Base-by-base conservation (phyloP, 2,888 invertebrate species). In the Sturmia bella region DNA sequence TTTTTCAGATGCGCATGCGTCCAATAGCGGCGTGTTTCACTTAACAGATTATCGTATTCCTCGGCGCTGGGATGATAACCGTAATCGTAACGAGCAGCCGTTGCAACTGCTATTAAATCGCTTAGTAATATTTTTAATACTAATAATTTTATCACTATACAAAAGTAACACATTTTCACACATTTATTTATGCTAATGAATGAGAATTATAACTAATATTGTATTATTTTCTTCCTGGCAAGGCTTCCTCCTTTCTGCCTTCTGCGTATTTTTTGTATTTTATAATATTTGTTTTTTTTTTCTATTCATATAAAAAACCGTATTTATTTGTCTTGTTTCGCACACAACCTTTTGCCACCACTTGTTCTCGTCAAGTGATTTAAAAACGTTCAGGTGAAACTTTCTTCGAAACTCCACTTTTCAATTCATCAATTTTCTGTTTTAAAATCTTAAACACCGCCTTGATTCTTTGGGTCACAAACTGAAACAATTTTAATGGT, bases 41-140 rank as follows among this genome's bases (percentile, higher is more conserved):
- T 85, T 68, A 88, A 59, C 3, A 87, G 61, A 66, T 85, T 86
- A 81, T 89, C 90, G 52, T 88, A 87, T 83, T 90, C 90, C 70
- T 90, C 90, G 64, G 89, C 89, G 70, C 89, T 89, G 21, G 89
- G 88, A 85, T 90, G 88, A 81, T 90, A 90, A 66, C 89, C 89
- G 56, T 86, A 88, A 61, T 89, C 88, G 45, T 89, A 89, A 61
- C 84, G 85, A 7, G 69, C 13, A 39, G 61, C 66, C 39, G 64
- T 50, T 21, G 6, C 68, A 15, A 82, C 41, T 9, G 48, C 77
- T 39, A 72, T 59, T 48, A 83, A 72, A 48, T 73, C 84, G 69
- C 83, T 84, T 32, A 86, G 70, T 48, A 89, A 61, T 19, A 87
- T 84, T 73, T 86, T 85, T 77, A 87, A 79, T 64, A 86, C 82